Evolutionary conservation across 2,797 vertebrate genomes (phyloP).

Genomic region (Enteromius mattozi): DNA sequence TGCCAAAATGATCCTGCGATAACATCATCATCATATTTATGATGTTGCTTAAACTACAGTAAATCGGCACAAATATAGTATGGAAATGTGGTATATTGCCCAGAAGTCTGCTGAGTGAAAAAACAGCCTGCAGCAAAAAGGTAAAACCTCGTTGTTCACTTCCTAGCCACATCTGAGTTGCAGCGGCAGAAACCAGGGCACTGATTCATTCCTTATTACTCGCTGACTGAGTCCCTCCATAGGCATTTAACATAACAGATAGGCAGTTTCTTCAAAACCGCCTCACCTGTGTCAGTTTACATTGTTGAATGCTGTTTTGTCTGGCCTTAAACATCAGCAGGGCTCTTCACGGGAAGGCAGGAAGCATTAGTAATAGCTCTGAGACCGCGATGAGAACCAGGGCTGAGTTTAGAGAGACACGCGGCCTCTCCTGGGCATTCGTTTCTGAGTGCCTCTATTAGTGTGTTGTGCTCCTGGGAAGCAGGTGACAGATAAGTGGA

Average conservation of each 20-base stretch:
- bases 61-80: not conserved
- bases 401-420: conserved; percentile 52
- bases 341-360: conserved; percentile 23
- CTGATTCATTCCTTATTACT: conserved; percentile 47
- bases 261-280: conserved; percentile 21
- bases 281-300: conserved; percentile 54
- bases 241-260: conserved; percentile 53
- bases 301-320: conserved; percentile 55
- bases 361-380: conserved; percentile 49
- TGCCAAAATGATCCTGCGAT: not conserved
- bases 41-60: not conserved
- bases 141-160: conserved; percentile 43
- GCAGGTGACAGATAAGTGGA: conserved; percentile 85
- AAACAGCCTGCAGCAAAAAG: conserved; percentile 75
- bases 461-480: conserved; percentile 79
- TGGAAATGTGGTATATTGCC: not conserved
- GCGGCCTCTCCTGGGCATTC: conserved; percentile 77
- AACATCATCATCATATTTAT: not conserved
- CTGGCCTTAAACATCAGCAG: conserved; percentile 41
- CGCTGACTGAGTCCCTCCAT: conserved; percentile 26
- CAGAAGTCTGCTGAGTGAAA: conserved; percentile 83
- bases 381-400: conserved; percentile 47
- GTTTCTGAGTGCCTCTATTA: conserved; percentile 83
- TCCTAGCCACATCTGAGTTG: conserved; percentile 34
- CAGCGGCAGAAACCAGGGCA: conserved; percentile 19